phyloP scores from a whole-genome alignment of 2,113 vertebrate species.

The Conger conger region DNA sequence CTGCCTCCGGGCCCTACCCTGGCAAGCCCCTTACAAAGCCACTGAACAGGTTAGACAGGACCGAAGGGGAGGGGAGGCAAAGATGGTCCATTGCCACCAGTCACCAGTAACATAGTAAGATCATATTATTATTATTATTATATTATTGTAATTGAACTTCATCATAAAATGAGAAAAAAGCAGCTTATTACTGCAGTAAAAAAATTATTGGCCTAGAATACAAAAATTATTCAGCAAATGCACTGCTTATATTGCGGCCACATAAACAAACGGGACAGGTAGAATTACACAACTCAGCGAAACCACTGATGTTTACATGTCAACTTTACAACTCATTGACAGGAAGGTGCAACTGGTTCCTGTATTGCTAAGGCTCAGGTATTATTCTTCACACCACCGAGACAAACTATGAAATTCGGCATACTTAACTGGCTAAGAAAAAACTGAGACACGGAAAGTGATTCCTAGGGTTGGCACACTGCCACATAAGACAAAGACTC shows the following conservation, averaged over 20 bases:
- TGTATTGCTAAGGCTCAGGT: neutral
- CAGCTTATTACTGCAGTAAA: neutral
- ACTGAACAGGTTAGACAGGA: neutral
- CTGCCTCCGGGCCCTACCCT: neutral
- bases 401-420: neutral
- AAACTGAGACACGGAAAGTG: neutral
- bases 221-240: neutral
- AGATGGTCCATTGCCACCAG: neutral
- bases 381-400: neutral
- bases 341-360: neutral
- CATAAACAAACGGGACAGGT: neutral
- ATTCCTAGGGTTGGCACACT: neutral
- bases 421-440: neutral
- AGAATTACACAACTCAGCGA: constrained; percentile 2
- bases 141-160: too few species aligned
- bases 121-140: too few species aligned
- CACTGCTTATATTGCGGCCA: neutral
- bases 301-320: neutral
- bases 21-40: neutral
- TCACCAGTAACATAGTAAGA: neutral
- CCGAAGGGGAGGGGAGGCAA: neutral
- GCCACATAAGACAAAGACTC: neutral
- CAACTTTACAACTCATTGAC: neutral
- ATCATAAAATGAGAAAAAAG: neutral
- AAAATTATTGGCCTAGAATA: neutral